Percentiles rank a stretch among this genome's conserved stretches.
Conservation (phyloP, 2,888 invertebrate genomes). For the Elysia crispata region DNA sequence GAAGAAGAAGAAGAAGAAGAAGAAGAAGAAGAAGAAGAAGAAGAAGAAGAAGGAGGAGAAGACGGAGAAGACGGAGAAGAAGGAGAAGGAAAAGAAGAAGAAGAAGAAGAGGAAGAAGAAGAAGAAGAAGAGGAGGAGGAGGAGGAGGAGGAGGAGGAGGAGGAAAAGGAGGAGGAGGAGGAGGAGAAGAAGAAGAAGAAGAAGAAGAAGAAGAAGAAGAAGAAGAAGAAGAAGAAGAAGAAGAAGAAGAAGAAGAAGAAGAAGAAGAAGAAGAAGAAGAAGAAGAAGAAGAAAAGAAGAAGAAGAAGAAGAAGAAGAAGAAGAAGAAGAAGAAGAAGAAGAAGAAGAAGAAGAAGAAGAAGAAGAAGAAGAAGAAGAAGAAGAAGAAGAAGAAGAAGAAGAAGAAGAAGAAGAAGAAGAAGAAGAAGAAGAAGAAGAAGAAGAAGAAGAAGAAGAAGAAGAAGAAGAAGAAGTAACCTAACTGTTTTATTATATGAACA, state of each 20-base stretch:
- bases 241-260: slow-evolving; percentile 1
- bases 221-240: slow-evolving; percentile 21
- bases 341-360: slow-evolving; percentile 18
- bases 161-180: slow-evolving; percentile 5
- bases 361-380: slow-evolving; percentile 14
- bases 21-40: slow-evolving; percentile 18
- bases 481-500: too few relatives aligned
- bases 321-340: slow-evolving; percentile 33
- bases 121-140: slow-evolving; percentile 1
- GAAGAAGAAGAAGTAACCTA: slow-evolving; percentile 32
- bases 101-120: slow-evolving; percentile 11
- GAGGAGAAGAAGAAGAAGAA: slow-evolving; percentile 20
- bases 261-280: slow-evolving; percentile 21
- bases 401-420: background rate
- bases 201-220: slow-evolving; percentile 29
- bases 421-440: background rate
- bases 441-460: slow-evolving; percentile 7
- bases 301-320: slow-evolving; percentile 2
- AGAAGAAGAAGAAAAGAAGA: background rate
- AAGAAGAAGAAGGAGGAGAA: too few relatives aligned
- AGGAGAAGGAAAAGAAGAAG: slow-evolving; percentile 4
- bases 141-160: too few relatives aligned
- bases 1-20: slow-evolving; percentile 5
- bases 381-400: slow-evolving; percentile 2
- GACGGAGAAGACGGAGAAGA: too few relatives aligned